Evolutionary conservation across 2,888 invertebrate genomes (phyloP), one percentile per base, ranked within the genome.

Genomic region (Marronus borbonicus): DNA sequence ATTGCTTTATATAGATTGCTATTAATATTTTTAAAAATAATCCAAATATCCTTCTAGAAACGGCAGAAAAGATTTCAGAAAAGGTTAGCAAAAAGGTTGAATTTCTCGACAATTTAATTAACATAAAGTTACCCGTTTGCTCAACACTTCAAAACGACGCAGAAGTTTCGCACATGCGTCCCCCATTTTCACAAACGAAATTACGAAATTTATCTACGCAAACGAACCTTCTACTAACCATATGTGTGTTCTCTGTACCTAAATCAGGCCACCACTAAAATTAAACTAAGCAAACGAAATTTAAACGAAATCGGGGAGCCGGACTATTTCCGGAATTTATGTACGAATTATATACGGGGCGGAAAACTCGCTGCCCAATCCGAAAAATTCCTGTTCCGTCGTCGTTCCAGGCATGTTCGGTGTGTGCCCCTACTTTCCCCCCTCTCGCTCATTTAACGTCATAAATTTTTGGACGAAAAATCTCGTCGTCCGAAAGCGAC

Each of bases 201-300:
- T 62, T 74, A 62, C 20, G 72, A 62, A 74, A 62, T 44, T 60
- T 74, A 74, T 62, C 72, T 74, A 14, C 24, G 60, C 62, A 60
- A 60, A 60, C 39, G 24, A 24, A 62, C 70, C 31, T 24, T 69
- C 69, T 20, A 8, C 20, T 74, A 60, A 74, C 44, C 60, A 49
- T 74, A 74, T 60, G 72, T 49, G 72, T 60, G 60, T 49, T 66
- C 20, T 58, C 55, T 5, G 52, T 55, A 55, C 55, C 66, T 76
- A 76, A 76, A 76, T 76, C 76, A 76, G 76, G 58, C 14, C 55
- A 17, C 76, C 68, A 76, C 66, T 76, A 76, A 66, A 76, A 76
- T 76, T 76, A 76, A 76, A 76, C 76, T 66, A 68, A 76, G 66
- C 76, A 68, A 68, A 68, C 66, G 44, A 68, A 76, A 66, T 66